Base-by-base conservation (phyloP, 2,888 invertebrate genomes). In the Chelonus formosanus region DNA sequence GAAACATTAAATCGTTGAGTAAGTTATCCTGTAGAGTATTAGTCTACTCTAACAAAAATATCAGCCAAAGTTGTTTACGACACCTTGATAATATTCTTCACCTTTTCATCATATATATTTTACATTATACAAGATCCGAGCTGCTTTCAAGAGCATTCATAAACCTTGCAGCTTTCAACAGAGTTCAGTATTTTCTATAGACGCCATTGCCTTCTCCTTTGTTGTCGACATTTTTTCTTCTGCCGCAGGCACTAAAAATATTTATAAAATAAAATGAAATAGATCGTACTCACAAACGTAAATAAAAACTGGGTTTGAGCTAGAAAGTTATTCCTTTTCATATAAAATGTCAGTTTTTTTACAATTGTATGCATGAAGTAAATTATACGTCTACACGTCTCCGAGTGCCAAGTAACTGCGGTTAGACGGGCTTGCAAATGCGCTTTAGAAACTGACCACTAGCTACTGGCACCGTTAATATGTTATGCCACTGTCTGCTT, bases 31-130 rank as follows among this genome's bases (percentile, higher is more conserved):
- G 43, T 45, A 65, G 60, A 47, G 34, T 34, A 45, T 63, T 64
- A 66, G 67, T 54, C 45, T 67, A 61, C 65, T 65, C 66, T 65
- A 67, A 62, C 67, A 55, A 69, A 63, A 66, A 56, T 70, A 67
- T 71, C 71, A 61, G 52, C 56, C 31, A 59, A 65, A 63, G 55
- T 67, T 71, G 63, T 71, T 68, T 71, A 70, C 63, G 67, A 64
- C 65, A 69, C 66, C 68, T 52, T 53, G 69, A 71, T 72, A 68
- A 70, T 71, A 71, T 72, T 71, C 63, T 70, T 32, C 20, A 54
- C 50, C 65, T 67, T 66, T 68, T 52, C 64, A 68, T 58, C 58
- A 43, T 52, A 35, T 44, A 20, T 2, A 20, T 20, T 20, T 20
- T 20, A 20, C 20, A 20, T 20, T 20, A 57, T 31, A 55, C 43